Evolutionary conservation across 2,797 vertebrate genomes (phyloP).

Genomic region (Phalloptychus januarius): DNA sequence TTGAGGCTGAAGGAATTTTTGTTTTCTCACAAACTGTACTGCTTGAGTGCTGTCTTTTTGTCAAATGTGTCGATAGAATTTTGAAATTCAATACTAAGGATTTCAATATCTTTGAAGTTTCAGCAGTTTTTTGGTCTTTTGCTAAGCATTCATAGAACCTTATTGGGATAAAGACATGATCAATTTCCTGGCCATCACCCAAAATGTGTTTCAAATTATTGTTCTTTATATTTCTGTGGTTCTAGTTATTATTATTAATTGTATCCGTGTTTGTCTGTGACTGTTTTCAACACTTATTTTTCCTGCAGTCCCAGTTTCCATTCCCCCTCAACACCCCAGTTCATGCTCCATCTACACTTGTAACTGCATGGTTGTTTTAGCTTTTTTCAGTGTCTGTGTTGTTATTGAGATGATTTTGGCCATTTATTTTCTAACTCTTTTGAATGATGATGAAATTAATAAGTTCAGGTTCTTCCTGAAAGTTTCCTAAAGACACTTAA

Average conservation of each 20-base stretch:
- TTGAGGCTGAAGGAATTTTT: neutral
- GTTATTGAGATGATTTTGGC: neutral
- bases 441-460: neutral
- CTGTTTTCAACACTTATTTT: conserved; percentile 1
- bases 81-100: neutral
- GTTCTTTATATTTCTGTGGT: neutral
- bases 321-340: neutral
- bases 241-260: neutral
- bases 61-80: neutral
- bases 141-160: neutral
- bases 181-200: neutral
- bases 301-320: neutral
- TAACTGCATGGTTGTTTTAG: neutral
- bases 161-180: too few relatives aligned
- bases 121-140: neutral
- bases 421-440: neutral
- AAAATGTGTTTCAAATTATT: neutral
- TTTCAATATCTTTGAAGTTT: neutral
- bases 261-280: neutral
- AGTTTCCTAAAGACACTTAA: neutral
- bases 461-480: neutral
- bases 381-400: neutral
- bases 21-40: neutral
- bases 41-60: neutral
- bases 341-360: neutral